Evolutionary conservation across 2,888 invertebrate genomes (phyloP).

Genomic region (Spialia ferax): DNA sequence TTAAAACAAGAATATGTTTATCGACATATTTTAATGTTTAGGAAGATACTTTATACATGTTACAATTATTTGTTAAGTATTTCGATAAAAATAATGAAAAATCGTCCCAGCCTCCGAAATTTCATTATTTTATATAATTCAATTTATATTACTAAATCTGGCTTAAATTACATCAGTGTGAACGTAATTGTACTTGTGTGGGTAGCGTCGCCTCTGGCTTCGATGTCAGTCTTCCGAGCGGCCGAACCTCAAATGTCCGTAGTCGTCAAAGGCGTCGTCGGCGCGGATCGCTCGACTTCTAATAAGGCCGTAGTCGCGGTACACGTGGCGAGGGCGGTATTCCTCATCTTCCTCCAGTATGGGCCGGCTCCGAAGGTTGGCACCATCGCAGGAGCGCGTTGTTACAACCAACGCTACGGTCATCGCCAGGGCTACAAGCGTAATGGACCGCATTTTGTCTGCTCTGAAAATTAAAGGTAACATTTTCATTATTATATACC

Average conservation of each 20-base stretch:
- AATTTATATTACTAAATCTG: not conserved
- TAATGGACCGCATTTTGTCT: constrained; percentile 60
- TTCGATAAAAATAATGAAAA: constrained; percentile 45
- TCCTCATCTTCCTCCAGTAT: constrained; percentile 73
- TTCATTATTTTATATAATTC: constrained; percentile 42
- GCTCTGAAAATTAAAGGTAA: not conserved
- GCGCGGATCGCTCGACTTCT: constrained; percentile 66
- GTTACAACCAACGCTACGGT: constrained; percentile 59
- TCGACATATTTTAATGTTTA: not conserved
- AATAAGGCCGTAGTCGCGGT: constrained; percentile 88
- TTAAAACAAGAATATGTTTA: not conserved
- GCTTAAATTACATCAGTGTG: constrained; percentile 3
- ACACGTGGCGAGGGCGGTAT: constrained; percentile 62
- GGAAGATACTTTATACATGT: not conserved
- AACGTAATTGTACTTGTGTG: constrained; percentile 41
- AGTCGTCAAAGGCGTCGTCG: constrained; percentile 91
- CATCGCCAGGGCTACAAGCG: constrained; percentile 60
- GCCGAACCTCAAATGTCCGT: constrained; percentile 92
- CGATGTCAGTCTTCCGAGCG: constrained; percentile 82
- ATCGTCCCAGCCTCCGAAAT: constrained; percentile 71
- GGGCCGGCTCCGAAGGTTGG: constrained; percentile 56
- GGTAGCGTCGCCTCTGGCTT: constrained; percentile 20
- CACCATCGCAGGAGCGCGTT: constrained; percentile 63
- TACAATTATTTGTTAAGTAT: not conserved
- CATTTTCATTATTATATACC: not conserved